These are phyloP conservation scores for Corythornis madagascariensis DNA, from an alignment of 2,113 vertebrate genomes.

Conservation along the genomic window DNA sequence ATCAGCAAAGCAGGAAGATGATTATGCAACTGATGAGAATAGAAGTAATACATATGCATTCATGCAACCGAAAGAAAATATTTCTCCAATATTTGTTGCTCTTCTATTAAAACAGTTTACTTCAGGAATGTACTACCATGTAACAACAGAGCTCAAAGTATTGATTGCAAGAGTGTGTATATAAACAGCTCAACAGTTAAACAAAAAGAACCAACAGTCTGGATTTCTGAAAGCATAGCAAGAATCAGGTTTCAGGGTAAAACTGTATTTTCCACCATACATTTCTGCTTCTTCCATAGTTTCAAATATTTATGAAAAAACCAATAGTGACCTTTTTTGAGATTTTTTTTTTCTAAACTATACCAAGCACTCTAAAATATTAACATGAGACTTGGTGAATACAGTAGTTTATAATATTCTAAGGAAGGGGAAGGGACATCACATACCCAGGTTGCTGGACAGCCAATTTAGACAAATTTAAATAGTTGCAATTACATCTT, in stretches of 20 bases:
- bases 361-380: not conserved
- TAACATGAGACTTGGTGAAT: too few relatives aligned
- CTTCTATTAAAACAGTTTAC: not conserved
- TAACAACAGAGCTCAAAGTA: not conserved
- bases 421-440: not conserved
- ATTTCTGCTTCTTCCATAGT: not conserved
- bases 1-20: not conserved
- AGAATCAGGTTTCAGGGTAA: not conserved
- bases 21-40: not conserved
- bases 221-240: not conserved
- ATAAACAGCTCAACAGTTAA: not conserved
- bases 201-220: not conserved
- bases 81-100: not conserved
- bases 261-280: not conserved
- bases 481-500: not conserved
- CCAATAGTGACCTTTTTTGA: not conserved
- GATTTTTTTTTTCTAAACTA: not conserved
- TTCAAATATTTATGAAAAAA: not conserved
- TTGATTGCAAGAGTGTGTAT: not conserved
- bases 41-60: not conserved
- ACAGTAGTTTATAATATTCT: not conserved
- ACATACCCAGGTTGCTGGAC: not conserved
- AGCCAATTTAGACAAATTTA: not conserved
- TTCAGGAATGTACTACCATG: not conserved
- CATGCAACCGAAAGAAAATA: not conserved